phyloP scores from a whole-genome alignment of 2,113 vertebrate species.

The Rallus limicola region DNA sequence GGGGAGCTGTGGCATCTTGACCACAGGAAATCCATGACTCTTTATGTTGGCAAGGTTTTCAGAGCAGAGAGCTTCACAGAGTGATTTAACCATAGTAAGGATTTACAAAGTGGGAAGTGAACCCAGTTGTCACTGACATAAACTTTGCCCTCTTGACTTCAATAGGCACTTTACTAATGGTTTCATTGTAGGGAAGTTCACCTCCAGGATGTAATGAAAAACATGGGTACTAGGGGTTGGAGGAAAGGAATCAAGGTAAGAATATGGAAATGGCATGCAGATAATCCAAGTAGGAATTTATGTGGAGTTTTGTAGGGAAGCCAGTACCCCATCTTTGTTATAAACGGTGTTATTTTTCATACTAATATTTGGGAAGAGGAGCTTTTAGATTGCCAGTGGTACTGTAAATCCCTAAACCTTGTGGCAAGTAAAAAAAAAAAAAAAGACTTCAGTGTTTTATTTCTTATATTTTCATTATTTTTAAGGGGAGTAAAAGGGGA shows the following conservation, averaged over 20 bases:
- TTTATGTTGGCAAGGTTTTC: neutral
- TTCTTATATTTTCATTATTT: neutral
- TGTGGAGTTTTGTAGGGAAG: neutral
- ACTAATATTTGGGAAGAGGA: neutral
- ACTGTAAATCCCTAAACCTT: neutral
- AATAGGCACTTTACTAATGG: neutral
- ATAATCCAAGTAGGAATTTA: rapidly evolving
- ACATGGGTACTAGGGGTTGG: neutral
- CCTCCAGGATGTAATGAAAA: neutral
- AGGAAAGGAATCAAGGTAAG: neutral
- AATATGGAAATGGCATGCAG: neutral
- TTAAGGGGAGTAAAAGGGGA: neutral
- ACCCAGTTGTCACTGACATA: neutral
- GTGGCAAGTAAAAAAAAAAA: neutral
- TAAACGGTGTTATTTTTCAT: neutral
- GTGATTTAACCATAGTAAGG: neutral
- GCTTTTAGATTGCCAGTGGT: neutral
- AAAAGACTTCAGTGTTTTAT: neutral
- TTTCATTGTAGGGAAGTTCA: neutral
- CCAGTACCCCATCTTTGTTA: neutral
- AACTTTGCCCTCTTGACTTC: neutral
- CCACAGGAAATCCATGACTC: neutral
- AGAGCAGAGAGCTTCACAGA: neutral
- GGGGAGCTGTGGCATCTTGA: neutral
- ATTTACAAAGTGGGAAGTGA: neutral